Base-by-base conservation (phyloP, 2,888 invertebrate genomes). In the Ametastegia equiseti region DNA sequence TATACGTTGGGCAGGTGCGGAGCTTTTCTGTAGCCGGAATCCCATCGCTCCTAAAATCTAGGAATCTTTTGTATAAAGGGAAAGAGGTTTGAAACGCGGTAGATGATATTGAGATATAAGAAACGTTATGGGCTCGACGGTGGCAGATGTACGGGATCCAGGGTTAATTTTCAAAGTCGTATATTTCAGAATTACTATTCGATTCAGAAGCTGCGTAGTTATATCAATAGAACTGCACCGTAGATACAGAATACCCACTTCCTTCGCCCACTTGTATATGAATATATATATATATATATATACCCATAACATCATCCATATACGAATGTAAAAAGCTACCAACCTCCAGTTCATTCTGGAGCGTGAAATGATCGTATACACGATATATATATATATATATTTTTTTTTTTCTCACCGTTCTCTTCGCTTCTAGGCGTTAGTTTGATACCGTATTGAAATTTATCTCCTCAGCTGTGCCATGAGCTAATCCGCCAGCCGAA, bases 31-130 rank as follows among this genome's bases (percentile, higher is more conserved):
- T 27, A 9, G 30, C 27, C 23, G 23, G 27, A 19, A 13, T n/a
- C 15, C 4, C 5, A 67, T 23, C 19, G 36, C 30, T 45, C 19
- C 11, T 15, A 71, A 71, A 71, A 71, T 71, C 45, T 45, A 23
- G 71, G 45, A 71, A 71, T 71, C 47, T 71, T 71, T 71, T 47
- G 13, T 71, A 71, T n/a, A n/a, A n/a, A n/a, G n/a, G 42, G 47
- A 45, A 71, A 27, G 15, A 15, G 30, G 23, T 30, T 27, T 45
- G 42, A 42, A 23, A 45, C 15, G 23, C 3, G 13, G 15, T 71
- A 30, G 15, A 47, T 60, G 36, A 78, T 78, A 78, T 78, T 78
- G 77, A 78, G 77, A 78, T 78, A 78, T 60, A 60, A 27, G 60
- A 57, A 78, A 57, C n/a, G 33, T 75, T 78, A 78, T 19, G 54